phyloP scores from a whole-genome alignment of 1,140 invertebrate species.

The Tetraneura akinire region DNA sequence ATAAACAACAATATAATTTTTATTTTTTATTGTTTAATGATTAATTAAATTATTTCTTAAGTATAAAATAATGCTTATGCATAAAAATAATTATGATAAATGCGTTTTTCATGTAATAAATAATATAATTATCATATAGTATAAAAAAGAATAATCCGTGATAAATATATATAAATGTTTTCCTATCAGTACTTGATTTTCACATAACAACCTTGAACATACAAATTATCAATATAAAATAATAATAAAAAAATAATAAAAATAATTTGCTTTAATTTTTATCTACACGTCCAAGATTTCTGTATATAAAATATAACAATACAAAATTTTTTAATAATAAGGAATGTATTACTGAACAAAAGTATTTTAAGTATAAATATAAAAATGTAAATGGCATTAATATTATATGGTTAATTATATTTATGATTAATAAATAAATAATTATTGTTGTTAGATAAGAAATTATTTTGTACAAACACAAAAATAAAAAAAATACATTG shows the following conservation, averaged over 20 bases:
- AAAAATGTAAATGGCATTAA: slow-evolving; percentile 47
- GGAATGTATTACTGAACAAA: slow-evolving; percentile 42
- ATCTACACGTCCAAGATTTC: slow-evolving; percentile 2
- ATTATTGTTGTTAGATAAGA: slow-evolving; percentile 46
- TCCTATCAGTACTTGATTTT: slow-evolving; percentile 3
- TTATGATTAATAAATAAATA: slow-evolving; percentile 32
- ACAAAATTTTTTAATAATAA: slow-evolving; percentile 32
- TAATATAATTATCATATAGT: slow-evolving; percentile 33
- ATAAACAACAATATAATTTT: background rate
- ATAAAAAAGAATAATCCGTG: slow-evolving; percentile 37
- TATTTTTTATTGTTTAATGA: slow-evolving; percentile 35
- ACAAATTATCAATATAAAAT: slow-evolving; percentile 25
- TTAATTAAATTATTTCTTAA: slow-evolving; percentile 49
- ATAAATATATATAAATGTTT: slow-evolving; percentile 17
- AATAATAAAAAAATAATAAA: no score
- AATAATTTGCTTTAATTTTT: slow-evolving; percentile 24
- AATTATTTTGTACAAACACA: slow-evolving; percentile 38
- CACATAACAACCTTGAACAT: slow-evolving; percentile 33
- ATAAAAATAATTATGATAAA: slow-evolving; percentile 49
- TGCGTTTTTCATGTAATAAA: slow-evolving; percentile 34
- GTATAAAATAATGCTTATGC: slow-evolving; percentile 35
- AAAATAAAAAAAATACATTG: slow-evolving; percentile 36
- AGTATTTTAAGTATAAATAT: slow-evolving; percentile 31
- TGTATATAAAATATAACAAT: slow-evolving; percentile 30
- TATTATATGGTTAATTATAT: slow-evolving; percentile 41